These are phyloP conservation scores for Aricia artaxerxes DNA, from an alignment of 2,888 invertebrate species.

Conservation along the genomic window DNA sequence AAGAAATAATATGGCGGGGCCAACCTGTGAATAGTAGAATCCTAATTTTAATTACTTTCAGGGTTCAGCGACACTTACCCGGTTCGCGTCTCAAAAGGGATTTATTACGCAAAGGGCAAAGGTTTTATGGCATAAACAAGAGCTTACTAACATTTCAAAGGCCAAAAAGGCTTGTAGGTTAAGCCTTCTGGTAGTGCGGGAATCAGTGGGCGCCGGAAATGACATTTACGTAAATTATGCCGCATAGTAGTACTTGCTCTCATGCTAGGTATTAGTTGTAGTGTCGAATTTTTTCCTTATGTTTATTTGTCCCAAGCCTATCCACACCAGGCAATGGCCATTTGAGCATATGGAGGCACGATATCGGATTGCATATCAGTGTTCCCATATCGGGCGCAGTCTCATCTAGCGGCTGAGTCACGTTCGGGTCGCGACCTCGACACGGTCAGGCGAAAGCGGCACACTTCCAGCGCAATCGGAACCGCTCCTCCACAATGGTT, in stretches of 20 bases:
- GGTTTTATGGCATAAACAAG: background rate
- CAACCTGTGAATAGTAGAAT: too few species aligned
- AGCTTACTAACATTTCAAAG: background rate
- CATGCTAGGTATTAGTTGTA: background rate
- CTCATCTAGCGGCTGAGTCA: constrained; percentile 34
- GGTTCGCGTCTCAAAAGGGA: background rate
- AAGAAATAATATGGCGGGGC: too few species aligned
- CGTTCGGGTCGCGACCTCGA: constrained; percentile 40
- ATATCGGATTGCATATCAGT: constrained; percentile 18
- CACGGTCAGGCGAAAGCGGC: constrained; percentile 43
- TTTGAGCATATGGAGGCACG: background rate
- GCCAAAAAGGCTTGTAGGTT: background rate
- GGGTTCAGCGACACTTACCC: background rate
- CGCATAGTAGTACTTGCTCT: background rate
- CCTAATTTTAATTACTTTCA: background rate
- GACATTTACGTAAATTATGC: background rate
- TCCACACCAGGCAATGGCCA: background rate
- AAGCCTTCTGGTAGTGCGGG: background rate
- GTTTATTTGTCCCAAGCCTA: background rate
- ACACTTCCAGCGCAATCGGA: constrained; percentile 36
- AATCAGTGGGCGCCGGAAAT: constrained; percentile 14
- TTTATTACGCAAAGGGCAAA: constrained; percentile 1
- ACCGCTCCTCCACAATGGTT: constrained; percentile 29
- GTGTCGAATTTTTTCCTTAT: background rate
- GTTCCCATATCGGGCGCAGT: constrained; percentile 26